Base-by-base conservation (phyloP, 2,797 vertebrate species). In the Moxostoma hubbsi region DNA sequence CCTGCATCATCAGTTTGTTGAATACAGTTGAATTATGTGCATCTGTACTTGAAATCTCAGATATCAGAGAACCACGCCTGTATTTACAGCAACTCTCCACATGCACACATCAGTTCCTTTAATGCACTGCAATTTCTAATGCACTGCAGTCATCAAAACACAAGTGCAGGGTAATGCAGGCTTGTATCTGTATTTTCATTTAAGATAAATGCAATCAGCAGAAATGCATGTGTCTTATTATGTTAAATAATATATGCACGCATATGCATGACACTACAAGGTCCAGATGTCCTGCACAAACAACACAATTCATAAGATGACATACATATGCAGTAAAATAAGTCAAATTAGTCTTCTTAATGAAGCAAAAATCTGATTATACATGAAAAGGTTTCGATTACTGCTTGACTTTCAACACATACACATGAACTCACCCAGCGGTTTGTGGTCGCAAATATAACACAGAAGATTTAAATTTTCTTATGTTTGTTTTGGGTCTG, bases 361-460 rank as follows among this genome's bases (percentile, higher is more conserved):
- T 54, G 53, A 54, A 36, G 36, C 36, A 36, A 4, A 36, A 36
- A 54, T 54, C 53, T 53, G 51, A 53, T 53, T 53, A n/a, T 13
- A 54, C 6, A 63, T 63, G 10, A 45, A 43, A 62, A 45, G 36
- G 6, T 24, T 45, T 45, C 45, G 61, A 63, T 36, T 45, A 36
- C 36, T 7, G 36, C 61, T 36, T 2, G 24, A 43, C 1, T 43
- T 15, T 9, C 5, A 9, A 16, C 13, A 9, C 2, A 18, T 1
- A 58, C 62, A n/a, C 43, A 9, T 46, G n/a, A 2, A 74, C 59
- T 74, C 72, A 74, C 72, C 72, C 47, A 7, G 53, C 53, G 53
- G 53, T 13, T 13, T 12, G 13, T 46, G 4, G 13, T 12, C 57
- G 46, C 36, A 36, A 10, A n/a, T 49, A 51, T 51, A 46, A 12